Conservation (phyloP, 1,140 invertebrate genomes). For the Protaetia brevitarsis region DNA sequence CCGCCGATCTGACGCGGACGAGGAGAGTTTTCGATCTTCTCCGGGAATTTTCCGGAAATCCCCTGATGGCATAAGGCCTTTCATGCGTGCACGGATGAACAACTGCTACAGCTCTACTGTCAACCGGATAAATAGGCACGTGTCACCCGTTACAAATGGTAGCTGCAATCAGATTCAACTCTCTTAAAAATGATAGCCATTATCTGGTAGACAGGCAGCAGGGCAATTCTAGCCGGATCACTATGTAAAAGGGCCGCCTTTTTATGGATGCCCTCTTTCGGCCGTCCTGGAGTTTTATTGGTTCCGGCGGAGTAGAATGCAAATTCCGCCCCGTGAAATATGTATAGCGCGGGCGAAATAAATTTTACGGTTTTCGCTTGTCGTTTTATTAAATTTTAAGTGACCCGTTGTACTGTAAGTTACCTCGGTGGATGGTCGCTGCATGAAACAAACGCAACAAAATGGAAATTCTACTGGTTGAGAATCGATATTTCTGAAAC, state of each 20-base stretch:
- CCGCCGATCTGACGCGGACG: no score
- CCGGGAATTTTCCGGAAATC: no score
- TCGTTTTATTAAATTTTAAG: constrained; percentile 6
- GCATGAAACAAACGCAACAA: no score
- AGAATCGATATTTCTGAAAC: no score
- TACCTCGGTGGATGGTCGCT: neutral
- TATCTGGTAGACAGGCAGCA: constrained; percentile 43
- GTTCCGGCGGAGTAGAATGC: constrained; percentile 4
- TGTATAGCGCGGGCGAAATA: neutral
- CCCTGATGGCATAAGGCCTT: neutral
- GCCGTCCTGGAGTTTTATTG: neutral
- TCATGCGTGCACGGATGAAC: neutral
- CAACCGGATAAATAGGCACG: constrained; percentile 42
- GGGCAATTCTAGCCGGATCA: constrained; percentile 47
- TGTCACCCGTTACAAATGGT: constrained; percentile 45
- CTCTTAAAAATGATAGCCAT: constrained; percentile 47
- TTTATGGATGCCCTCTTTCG: neutral
- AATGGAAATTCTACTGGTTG: no score
- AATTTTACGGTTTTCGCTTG: neutral
- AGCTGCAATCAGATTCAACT: constrained; percentile 42
- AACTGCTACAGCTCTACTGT: constrained; percentile 32
- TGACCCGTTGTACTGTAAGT: neutral
- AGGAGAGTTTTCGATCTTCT: no score
- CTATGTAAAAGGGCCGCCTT: constrained; percentile 39
- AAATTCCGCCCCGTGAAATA: neutral